phyloP scores from a whole-genome alignment of 1,140 invertebrate genomes.

The Oedothorax gibbosus region DNA sequence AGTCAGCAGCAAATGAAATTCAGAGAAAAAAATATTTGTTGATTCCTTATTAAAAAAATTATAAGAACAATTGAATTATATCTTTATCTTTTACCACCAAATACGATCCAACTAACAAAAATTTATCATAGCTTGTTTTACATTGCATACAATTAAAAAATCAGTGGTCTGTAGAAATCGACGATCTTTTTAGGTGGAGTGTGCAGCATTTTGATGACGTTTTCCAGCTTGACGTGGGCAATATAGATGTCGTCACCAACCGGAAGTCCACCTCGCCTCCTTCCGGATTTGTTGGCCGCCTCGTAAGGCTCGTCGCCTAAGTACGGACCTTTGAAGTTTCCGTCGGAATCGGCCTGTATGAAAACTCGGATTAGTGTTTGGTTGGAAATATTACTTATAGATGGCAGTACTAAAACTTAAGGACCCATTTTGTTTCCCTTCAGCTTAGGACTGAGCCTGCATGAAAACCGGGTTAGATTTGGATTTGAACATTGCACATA shows the following conservation, averaged over 20 bases:
- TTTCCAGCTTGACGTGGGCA: conserved; percentile 62
- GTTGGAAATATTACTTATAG: no score
- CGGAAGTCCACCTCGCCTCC: conserved; percentile 62
- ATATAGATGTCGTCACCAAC: conserved; percentile 64
- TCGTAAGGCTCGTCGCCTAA: conserved; percentile 64
- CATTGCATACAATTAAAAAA: conserved; percentile 40
- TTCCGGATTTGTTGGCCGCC: conserved; percentile 54
- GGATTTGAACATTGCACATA: no score
- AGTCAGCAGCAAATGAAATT: no score
- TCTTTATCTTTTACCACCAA: no score
- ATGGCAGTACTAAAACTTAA: no score
- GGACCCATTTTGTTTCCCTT: no score
- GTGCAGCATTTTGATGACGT: conserved; percentile 58
- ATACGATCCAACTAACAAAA: no score
- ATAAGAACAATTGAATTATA: no score
- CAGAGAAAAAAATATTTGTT: no score
- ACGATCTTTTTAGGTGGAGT: conserved; percentile 57
- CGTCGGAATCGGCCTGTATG: conserved; percentile 67
- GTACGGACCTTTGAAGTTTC: conserved; percentile 67
- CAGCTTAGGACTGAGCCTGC: no score
- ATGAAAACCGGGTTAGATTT: no score
- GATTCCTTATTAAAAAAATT: no score
- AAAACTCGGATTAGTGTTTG: conserved; percentile 46
- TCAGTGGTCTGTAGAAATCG: conserved; percentile 51
- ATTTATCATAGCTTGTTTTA: background rate